phyloP scores from a whole-genome alignment of 2,113 vertebrate genomes.

The Vicugna pacos region DNA sequence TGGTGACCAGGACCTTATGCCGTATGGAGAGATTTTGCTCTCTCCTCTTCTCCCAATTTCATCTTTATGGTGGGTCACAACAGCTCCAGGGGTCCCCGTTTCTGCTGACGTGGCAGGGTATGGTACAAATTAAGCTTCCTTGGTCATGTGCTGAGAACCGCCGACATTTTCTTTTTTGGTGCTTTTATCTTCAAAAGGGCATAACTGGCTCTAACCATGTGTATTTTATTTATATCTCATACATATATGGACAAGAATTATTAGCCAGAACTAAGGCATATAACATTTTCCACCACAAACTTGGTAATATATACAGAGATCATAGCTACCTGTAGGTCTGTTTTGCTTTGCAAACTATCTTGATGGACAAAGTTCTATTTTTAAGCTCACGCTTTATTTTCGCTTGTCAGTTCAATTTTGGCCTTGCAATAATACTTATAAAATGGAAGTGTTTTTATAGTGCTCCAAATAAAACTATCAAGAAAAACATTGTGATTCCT shows the following conservation, averaged over 20 bases:
- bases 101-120: background rate
- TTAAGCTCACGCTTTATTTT: constrained; percentile 63
- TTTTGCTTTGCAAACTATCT: constrained; percentile 48
- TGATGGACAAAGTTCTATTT: constrained; percentile 50
- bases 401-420: constrained; percentile 39
- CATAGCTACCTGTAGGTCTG: background rate
- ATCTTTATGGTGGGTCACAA: background rate
- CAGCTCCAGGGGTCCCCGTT: background rate
- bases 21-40: background rate
- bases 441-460: constrained; percentile 48
- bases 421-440: background rate
- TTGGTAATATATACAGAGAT: background rate
- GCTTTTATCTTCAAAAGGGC: constrained; percentile 63
- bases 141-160: background rate
- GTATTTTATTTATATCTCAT: constrained; percentile 63
- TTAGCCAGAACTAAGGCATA: constrained; percentile 47
- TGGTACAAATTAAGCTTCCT: constrained; percentile 62
- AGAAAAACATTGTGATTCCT: constrained; percentile 39
- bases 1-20: background rate
- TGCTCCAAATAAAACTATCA: constrained; percentile 46
- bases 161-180: constrained; percentile 36
- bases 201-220: constrained; percentile 30
- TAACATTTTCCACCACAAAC: background rate
- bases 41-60: background rate
- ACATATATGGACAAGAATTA: background rate